Evolutionary conservation across 2,113 vertebrate genomes (phyloP).

Genomic region (Clupea harengus): DNA sequence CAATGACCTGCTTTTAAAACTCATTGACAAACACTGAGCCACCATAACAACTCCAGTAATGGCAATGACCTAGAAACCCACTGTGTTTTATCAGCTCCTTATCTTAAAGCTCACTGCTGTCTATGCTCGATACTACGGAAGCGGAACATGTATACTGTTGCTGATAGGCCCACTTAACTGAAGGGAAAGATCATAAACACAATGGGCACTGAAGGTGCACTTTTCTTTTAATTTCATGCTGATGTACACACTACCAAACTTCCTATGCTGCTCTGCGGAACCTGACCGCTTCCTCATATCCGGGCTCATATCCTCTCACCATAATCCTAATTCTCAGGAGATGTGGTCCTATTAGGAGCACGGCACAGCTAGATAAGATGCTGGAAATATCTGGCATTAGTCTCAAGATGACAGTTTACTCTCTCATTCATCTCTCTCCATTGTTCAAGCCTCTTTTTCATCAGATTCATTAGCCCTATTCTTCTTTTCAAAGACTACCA

Average conservation of each 20-base stretch:
- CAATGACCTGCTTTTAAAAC: neutral
- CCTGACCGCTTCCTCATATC: neutral
- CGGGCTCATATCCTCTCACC: neutral
- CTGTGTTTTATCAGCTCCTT: neutral
- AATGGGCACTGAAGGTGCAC: neutral
- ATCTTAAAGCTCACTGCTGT: neutral
- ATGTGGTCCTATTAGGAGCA: neutral
- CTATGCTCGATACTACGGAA: neutral
- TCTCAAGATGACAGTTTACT: neutral
- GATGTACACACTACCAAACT: neutral
- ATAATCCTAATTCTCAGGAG: neutral
- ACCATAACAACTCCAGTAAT: neutral
- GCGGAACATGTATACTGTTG: neutral
- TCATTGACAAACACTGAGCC: neutral
- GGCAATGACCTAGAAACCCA: slow-evolving; percentile 8
- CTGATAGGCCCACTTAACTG: neutral
- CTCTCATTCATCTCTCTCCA: neutral
- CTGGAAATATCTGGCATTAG: neutral
- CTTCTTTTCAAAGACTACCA: neutral
- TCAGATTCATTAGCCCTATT: neutral
- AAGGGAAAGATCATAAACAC: neutral
- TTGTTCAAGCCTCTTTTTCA: neutral
- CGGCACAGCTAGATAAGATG: neutral
- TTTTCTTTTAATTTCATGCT: neutral
- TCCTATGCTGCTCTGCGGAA: neutral